These are phyloP conservation scores for Thalassophryne amazonica DNA, from an alignment of 2,797 vertebrate species.

Conservation along the genomic window DNA sequence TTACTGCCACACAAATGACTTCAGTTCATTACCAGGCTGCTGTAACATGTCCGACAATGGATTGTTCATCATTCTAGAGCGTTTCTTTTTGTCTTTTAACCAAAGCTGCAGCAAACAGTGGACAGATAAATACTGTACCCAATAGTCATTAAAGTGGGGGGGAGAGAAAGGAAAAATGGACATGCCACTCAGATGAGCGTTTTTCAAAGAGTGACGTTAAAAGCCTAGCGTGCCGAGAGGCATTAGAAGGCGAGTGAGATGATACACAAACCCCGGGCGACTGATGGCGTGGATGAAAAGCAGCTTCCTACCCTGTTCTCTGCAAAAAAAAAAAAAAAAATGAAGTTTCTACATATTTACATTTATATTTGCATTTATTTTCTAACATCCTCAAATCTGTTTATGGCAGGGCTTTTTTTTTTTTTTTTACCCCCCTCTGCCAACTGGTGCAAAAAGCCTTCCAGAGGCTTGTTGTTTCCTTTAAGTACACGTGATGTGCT, in stretches of 20 bases:
- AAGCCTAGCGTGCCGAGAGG: constrained; percentile 59
- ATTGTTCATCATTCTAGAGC: constrained; percentile 70
- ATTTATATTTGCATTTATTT: constrained; percentile 58
- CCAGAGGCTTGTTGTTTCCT: constrained; percentile 58
- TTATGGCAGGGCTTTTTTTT: constrained; percentile 45
- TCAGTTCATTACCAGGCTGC: constrained; percentile 72
- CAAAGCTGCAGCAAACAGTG: constrained; percentile 43
- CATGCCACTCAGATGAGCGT: constrained; percentile 55
- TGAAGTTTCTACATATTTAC: constrained; percentile 59
- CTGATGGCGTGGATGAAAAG: constrained; percentile 55
- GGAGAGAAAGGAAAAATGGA: constrained; percentile 69
- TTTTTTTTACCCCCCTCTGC: too few relatives aligned
- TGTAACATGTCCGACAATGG: constrained; percentile 63
- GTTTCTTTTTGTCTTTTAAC: constrained; percentile 78
- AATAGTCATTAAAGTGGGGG: constrained; percentile 73
- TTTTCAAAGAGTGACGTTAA: constrained; percentile 68
- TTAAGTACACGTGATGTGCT: constrained; percentile 65
- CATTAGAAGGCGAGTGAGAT: constrained; percentile 57
- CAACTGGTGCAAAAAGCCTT: constrained; percentile 48
- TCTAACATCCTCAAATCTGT: constrained; percentile 46
- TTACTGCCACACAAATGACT: constrained; percentile 79
- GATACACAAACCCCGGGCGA: constrained; percentile 33
- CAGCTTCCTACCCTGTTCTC: constrained; percentile 49
- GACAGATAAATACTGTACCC: constrained; percentile 67
- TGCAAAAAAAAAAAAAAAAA: too few relatives aligned